phyloP scores from a whole-genome alignment of 2,113 vertebrate genomes.

The Microtus ochrogaster region DNA sequence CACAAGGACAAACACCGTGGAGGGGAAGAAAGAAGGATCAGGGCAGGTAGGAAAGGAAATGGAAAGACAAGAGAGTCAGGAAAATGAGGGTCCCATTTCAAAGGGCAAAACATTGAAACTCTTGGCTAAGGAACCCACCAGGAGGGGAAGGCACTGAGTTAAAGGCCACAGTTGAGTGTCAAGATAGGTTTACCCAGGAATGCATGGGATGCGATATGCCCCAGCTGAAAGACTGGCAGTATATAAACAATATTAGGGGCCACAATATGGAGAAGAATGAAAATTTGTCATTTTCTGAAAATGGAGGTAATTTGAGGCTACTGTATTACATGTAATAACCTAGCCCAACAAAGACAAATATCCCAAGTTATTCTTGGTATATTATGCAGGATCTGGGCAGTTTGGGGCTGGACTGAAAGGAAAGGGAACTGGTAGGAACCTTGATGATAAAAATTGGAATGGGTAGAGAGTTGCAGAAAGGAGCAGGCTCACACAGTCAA shows the following conservation, averaged over 20 bases:
- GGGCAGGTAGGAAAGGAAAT: neutral
- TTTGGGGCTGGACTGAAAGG: neutral
- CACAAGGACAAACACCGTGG: neutral
- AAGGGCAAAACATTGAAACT: neutral
- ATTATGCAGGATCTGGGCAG: neutral
- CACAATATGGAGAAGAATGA: neutral
- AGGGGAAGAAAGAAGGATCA: neutral
- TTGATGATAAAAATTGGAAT: too few species aligned
- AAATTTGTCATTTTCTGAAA: neutral
- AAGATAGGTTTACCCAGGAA: neutral
- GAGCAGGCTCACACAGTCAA: neutral
- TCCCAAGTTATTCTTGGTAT: neutral
- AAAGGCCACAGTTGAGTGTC: neutral
- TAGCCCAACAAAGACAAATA: neutral
- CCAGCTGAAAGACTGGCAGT: neutral
- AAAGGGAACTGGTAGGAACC: neutral
- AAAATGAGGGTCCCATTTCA: neutral
- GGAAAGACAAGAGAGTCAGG: neutral
- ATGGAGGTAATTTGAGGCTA: neutral
- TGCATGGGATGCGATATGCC: neutral
- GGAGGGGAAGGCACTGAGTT: neutral
- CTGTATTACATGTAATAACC: neutral
- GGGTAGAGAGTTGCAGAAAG: neutral
- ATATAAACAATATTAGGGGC: neutral
- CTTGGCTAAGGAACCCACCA: neutral